Conservation (phyloP, 2,888 invertebrate genomes). For the Melanargia galathea region DNA sequence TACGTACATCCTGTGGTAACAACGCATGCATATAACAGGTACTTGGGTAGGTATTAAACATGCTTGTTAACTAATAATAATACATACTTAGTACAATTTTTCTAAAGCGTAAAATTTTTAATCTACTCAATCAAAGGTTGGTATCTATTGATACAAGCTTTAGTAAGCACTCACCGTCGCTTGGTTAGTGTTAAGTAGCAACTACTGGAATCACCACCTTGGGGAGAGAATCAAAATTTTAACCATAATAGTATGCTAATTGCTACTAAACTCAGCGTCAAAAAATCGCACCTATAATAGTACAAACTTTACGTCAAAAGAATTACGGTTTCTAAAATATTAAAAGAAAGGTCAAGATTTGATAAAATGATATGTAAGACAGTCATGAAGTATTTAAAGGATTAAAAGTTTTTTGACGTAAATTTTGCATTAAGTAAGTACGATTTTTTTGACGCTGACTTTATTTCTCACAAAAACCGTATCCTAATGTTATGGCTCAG, state of each 20-base stretch:
- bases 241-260: constrained; percentile 29
- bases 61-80: neutral
- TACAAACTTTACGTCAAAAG: too few species aligned
- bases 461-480: constrained; percentile 1
- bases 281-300: too few species aligned
- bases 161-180: constrained; percentile 73
- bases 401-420: too few species aligned
- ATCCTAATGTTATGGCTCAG: neutral
- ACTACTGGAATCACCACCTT: constrained; percentile 76
- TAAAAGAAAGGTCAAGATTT: too few species aligned
- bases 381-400: too few species aligned
- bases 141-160: constrained; percentile 23
- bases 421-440: too few species aligned
- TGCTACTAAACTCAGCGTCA: too few species aligned
- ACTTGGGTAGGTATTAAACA: neutral
- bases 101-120: neutral
- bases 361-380: too few species aligned
- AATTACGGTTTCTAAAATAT: too few species aligned
- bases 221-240: constrained; percentile 53
- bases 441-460: too few species aligned
- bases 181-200: constrained; percentile 61
- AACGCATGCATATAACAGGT: too few species aligned
- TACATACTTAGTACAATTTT: neutral
- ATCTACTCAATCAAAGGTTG: neutral
- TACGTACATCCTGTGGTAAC: too few species aligned